Evolutionary conservation across 2,113 vertebrate genomes (phyloP), one percentile per base, ranked within the genome.

Genomic region (Fukomys damarensis): DNA sequence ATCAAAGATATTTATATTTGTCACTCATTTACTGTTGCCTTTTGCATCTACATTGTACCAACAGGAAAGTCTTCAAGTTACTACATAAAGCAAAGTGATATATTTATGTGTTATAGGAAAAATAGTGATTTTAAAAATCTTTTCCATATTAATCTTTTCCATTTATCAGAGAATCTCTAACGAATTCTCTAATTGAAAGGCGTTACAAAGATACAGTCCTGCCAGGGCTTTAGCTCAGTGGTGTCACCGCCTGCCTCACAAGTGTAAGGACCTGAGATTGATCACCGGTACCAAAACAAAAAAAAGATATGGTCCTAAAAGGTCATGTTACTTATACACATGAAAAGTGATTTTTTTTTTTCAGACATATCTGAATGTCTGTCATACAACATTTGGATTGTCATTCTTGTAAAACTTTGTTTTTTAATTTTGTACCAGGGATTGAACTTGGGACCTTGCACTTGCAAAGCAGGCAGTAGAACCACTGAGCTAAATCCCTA

Each of bases 11-110:
- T 70, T 96, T 96, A 92, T 86, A 96, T 58, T 58, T 87, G 93
- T 97, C 93, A 96, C 97, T 97, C 63, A 80, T 98, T 98, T 81
- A 84, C 96, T 93, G 68, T 84, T 97, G 80, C 83, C 61, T 97
- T 98, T 96, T 89, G 14, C 95, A 87, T 61, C 56, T 98, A 97
- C 5, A 89, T 96, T 93, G 81, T 94, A 80, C 87, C 97, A 76
- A 77, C 79, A 96, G 81, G 76, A 98, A 92, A 98, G 91, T 91
- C 93, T 98, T 97, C 92, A 94, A 96, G 84, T 87, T 92, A 58
- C 74, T 86, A 93, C 88, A 91, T 83, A 93, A 96, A 94, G 58
- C 46, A 92, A 91, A 90, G n/a, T 96, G 72, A 86, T 76, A 30
- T 88, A 76, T 85, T 94, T 85, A 85, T 96, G 41, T 81, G 41